A percentile compares a stretch with the other conserved stretches of the same genome.
phyloP scores from a whole-genome alignment of 1,140 invertebrate species.

The Pemphigus obesinymphae region DNA sequence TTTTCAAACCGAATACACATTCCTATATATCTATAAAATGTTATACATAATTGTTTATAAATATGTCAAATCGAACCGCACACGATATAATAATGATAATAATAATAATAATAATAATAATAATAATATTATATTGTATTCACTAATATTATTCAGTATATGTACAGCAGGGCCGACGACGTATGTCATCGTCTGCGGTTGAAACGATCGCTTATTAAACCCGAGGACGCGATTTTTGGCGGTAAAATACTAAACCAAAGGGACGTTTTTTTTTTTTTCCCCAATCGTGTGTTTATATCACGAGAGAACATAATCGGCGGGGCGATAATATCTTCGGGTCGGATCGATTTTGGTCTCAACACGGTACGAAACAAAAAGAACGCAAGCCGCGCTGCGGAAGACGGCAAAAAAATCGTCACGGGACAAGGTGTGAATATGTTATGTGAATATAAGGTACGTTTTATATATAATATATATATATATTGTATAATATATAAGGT shows the following conservation, averaged over 20 bases:
- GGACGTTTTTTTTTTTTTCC: too few species aligned
- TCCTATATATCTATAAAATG: too few species aligned
- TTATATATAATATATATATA: too few species aligned
- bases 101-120: too few species aligned
- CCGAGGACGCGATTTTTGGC: background rate
- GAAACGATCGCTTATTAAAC: too few species aligned
- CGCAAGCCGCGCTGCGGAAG: background rate
- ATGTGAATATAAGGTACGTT: background rate
- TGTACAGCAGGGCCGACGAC: too few species aligned
- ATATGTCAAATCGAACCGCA: too few species aligned
- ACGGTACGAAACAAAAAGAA: background rate
- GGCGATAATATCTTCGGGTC: background rate
- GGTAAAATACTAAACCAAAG: slow-evolving; percentile 6
- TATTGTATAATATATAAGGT: too few species aligned
- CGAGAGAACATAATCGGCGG: background rate
- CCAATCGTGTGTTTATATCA: background rate
- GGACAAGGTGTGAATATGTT: background rate
- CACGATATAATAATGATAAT: background rate
- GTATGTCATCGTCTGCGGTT: background rate
- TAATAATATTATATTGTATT: too few species aligned
- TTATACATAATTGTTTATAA: too few species aligned
- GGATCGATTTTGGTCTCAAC: background rate
- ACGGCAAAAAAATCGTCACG: background rate
- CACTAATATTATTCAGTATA: too few species aligned
- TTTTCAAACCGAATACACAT: too few species aligned